These are phyloP conservation scores for Lordiphosa collinella DNA, from an alignment of 1,140 invertebrate species.

Conservation along the genomic window DNA sequence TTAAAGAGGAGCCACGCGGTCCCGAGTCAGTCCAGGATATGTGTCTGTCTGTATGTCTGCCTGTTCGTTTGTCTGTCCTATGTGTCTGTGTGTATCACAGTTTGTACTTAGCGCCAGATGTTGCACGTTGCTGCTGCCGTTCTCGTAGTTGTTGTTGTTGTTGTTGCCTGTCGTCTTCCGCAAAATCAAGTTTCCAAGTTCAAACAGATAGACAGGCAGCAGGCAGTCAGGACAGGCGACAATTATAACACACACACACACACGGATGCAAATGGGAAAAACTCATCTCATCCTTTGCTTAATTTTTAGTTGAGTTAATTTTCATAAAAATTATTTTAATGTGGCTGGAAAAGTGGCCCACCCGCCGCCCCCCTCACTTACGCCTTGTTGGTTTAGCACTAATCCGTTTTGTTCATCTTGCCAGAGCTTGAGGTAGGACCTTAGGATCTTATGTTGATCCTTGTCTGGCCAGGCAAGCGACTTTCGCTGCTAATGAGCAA, in stretches of 20 bases:
- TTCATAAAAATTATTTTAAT: slow-evolving; percentile 69
- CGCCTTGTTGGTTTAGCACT: slow-evolving; percentile 53
- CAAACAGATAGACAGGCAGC: slow-evolving; percentile 49
- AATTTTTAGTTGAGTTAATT: slow-evolving; percentile 58
- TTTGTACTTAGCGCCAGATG: slow-evolving; percentile 77
- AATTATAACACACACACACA: slow-evolving; percentile 50
- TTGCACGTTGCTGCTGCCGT: slow-evolving; percentile 51
- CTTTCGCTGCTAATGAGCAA: slow-evolving; percentile 54
- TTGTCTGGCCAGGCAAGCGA: slow-evolving; percentile 27
- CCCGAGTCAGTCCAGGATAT: slow-evolving; percentile 28
- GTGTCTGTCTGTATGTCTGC: slow-evolving; percentile 20
- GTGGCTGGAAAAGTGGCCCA: slow-evolving; percentile 38
- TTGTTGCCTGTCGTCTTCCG: slow-evolving; percentile 44
- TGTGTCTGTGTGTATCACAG: slow-evolving; percentile 63
- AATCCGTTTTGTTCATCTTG: slow-evolving; percentile 48
- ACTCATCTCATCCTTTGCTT: slow-evolving; percentile 23
- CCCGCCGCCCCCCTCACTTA: slow-evolving; percentile 20
- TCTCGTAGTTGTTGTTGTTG: slow-evolving; percentile 24
- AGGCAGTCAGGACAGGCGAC: slow-evolving; percentile 36
- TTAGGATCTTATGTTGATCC: slow-evolving; percentile 9
- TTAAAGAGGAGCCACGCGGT: slow-evolving; percentile 59
- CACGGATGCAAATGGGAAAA: neutral
- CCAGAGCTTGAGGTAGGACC: slow-evolving; percentile 29
- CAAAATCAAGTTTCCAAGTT: slow-evolving; percentile 76
- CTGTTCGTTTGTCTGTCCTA: slow-evolving; percentile 9